phyloP scores from a whole-genome alignment of 2,888 invertebrate species.

The Galerucella nymphaeae region DNA sequence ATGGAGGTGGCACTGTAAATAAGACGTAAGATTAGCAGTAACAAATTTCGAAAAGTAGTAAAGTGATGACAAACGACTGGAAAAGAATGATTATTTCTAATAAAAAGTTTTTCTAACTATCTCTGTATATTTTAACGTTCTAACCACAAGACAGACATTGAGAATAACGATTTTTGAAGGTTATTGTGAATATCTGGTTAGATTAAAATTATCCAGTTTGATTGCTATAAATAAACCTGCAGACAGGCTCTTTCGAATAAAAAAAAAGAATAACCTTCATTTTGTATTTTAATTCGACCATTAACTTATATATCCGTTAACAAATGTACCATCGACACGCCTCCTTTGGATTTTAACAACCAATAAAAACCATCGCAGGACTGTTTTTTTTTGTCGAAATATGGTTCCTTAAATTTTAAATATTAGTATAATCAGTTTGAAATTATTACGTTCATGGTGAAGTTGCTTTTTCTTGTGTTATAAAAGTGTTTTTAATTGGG shows the following conservation, averaged over 20 bases:
- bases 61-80: not conserved
- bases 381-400: not conserved
- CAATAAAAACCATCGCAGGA: not conserved
- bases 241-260: not conserved
- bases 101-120: not conserved
- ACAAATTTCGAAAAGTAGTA: no score
- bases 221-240: not conserved
- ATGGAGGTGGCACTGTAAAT: no score
- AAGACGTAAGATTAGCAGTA: no score
- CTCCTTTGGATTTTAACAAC: not conserved
- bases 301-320: slow-evolving; percentile 9
- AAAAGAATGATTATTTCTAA: not conserved
- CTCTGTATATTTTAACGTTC: not conserved
- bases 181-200: not conserved
- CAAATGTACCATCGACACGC: not conserved
- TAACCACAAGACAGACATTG: not conserved
- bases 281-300: slow-evolving; percentile 5
- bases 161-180: not conserved
- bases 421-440: not conserved
- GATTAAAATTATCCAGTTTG: not conserved
- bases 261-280: not conserved
- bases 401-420: not conserved
- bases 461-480: not conserved
- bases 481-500: not conserved
- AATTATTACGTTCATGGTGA: not conserved